Base-by-base conservation (phyloP, 1,140 invertebrate species). In the Drosophila mayri region DNA sequence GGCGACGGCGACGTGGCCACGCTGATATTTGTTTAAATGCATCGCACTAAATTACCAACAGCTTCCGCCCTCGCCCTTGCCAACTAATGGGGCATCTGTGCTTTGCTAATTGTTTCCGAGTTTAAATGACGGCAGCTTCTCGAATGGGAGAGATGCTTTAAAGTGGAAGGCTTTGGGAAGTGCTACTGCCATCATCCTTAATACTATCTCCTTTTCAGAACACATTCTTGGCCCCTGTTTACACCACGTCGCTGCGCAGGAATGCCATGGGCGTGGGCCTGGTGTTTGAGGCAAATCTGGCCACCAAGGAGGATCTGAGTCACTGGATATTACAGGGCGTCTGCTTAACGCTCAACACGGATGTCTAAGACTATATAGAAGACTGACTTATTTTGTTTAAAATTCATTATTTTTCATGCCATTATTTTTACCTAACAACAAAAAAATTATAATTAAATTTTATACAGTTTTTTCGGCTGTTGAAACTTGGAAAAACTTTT, bases 251-350 rank as follows among this genome's bases (percentile, higher is more conserved):
- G 1, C 93, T 95, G 76, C 94, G 97, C 62, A 94, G 97, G 61
- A 97, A 98, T 92, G 96, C 97, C 0, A 97, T 98, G 96, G 97
- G 97, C 2, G 95, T 96, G n/a, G 97, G 97, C 40, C 94, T 98
- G 8, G 96, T 98, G 12, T 98, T 98, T 93, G 97, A 98, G 93
- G 96, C 97, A 0, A 96, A 98, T 93, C 93, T 98, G 22, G 94
- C 94, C 54, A 98, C 97, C 2, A 93, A 94, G 0, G 95, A 97
- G 86, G 96, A 98, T 92, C 93, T 94, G 32, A 97, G 96, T 77
- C 96, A 97, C 91, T 98, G 98, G 97, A 94, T 98, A 22, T 93
- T 98, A 38, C 97, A 98, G 93, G 97, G 97, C 32, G 96, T 98
- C 54, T 98, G 97, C 92, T 93, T 98, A 32, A 94, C 96, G 46